Evolutionary conservation across 2,113 vertebrate genomes (phyloP), one percentile per base, ranked within the genome.

Genomic region (Potamarius usumacintae): DNA sequence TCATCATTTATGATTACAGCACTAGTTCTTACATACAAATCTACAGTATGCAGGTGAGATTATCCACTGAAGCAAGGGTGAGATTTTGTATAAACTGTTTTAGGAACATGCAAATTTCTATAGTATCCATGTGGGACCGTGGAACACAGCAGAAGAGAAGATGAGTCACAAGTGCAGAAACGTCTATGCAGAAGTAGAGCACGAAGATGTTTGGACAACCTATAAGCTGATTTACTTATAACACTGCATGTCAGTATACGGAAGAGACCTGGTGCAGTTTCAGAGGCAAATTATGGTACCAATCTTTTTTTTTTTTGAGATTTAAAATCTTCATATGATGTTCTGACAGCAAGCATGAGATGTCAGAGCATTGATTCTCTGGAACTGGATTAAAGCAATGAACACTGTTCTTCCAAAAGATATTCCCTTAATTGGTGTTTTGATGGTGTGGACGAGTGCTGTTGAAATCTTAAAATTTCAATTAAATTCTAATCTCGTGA

Each of bases 211-310:
- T 78, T 18, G 5, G 50, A 10, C 53, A 20, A 20, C 55, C 53
- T 80, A 34, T 15, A 5, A 58, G n/a, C 27, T 18, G 7, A 80
- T 80, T 58, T 80, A 80, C 58, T 80, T 80, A 80, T 80, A 80
- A 58, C 78, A 42, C 69, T 42, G 69, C 69, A 42, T 14, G 65
- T 30, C 25, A 14, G 10, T 53, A 78, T 78, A 53, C 76, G 50
- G 12, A 53, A 53, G 76, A 78, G 76, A 27, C 76, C 76, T n/a
- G 11, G 76, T 53, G 22, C 50, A 78, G 76, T 27, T 53, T 53
- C 27, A 50, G 50, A 50, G 72, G 72, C 18, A 50, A 50, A 50
- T 50, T 50, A 76, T 76, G 30, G 22, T 50, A 10, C 8, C 42
- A 52, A 50, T 53, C 0, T 53, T 42, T 42, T 42, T 42, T 42